phyloP scores from a whole-genome alignment of 2,888 invertebrate genomes.

The Apamea crenata region DNA sequence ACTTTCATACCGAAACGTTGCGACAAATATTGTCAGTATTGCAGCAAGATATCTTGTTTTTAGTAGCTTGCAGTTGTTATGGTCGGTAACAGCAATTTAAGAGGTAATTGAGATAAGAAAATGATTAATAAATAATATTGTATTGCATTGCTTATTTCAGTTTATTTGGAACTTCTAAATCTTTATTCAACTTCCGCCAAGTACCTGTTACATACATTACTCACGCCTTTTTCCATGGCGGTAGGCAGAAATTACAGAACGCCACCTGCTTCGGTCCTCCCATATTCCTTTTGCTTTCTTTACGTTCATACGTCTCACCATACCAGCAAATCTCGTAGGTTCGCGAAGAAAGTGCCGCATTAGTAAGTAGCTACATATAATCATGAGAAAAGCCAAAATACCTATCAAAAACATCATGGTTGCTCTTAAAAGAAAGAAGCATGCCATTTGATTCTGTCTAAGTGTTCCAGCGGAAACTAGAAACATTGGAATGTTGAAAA shows the following conservation, averaged over 20 bases:
- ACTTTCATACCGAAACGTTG: conserved; percentile 48
- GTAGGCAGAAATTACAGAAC: background rate
- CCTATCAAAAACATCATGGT: background rate
- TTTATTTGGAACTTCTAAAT: background rate
- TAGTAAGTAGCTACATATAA: background rate
- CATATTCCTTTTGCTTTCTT: background rate
- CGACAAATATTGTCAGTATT: conserved; percentile 58
- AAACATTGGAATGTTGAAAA: conserved; percentile 45
- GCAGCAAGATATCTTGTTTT: conserved; percentile 58
- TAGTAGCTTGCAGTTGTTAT: conserved; percentile 23
- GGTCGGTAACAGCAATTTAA: conserved; percentile 24
- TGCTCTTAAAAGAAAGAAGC: background rate
- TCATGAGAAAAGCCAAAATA: background rate
- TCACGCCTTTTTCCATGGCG: background rate
- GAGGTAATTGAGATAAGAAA: conserved; percentile 55
- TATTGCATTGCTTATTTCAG: background rate
- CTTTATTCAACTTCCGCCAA: background rate
- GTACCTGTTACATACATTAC: background rate
- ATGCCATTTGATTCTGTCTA: background rate
- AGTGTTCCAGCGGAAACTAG: background rate
- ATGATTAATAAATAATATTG: conserved; percentile 45
- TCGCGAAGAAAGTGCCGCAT: background rate
- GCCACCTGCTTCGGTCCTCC: background rate
- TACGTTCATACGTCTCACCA: background rate
- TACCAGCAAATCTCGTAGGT: background rate